Evolutionary conservation across 2,113 vertebrate genomes (phyloP), one percentile per base, ranked within the genome.

Genomic region (Pedionomus torquatus): DNA sequence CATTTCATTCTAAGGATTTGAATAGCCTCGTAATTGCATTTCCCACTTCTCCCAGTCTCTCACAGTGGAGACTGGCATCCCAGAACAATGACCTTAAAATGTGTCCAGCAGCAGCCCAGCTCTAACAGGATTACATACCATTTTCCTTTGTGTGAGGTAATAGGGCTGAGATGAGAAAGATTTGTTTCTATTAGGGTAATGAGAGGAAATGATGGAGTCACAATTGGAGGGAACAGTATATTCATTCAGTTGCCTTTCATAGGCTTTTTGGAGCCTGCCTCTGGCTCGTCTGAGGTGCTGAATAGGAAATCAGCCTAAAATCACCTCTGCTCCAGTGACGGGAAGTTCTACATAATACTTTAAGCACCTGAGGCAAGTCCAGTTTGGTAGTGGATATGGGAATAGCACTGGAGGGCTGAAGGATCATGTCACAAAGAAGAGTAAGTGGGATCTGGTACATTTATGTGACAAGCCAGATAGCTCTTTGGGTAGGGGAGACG

Each of bases 21-120:
- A 98, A 97, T 95, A 95, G 96, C 74, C 78, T 80, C 26, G 90
- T 98, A 97, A 98, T 98, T 98, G 95, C 93, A 88, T 97, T 96
- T 94, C 61, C 96, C 93, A 68, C 74, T 97, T 97, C 82, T 92
- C 83, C 90, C 83, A 92, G 94, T 93, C 93, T 96, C 78, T 95
- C 52, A 63, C 92, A 52, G 92, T 95, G 93, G 77, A 93, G 75
- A 81, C 90, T 95, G 89, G 95, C 94, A 93, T 96, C 87, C 31
- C 52, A 91, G 93, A 98, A 98, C 97, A 98, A 97, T 98, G 97
- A 95, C 97, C 96, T 91, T 97, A 87, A 97, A 94, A 95, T 87
- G 75, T 93, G 97, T 96, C 96, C 96, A 96, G 93, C 91, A 78
- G 81, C 97, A 94, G 95, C 85, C 79, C 35, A 77, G 81, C 92